A percentile compares a stretch with the other conserved stretches of the same genome.
Conservation (phyloP, 2,113 vertebrate genomes). For the Solenodon paradoxus region DNA sequence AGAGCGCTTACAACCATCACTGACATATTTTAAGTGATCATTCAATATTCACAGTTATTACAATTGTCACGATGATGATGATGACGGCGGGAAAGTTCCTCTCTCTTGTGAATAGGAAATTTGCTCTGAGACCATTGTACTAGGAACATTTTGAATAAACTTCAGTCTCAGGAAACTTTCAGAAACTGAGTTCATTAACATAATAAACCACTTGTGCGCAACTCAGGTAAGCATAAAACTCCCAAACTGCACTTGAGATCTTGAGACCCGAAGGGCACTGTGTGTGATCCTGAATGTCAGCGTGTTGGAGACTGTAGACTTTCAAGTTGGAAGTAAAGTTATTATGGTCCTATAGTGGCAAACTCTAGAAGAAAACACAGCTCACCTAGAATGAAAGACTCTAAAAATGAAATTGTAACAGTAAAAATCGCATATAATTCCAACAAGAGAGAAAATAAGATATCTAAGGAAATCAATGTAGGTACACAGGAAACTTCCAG, state of each 20-base stretch:
- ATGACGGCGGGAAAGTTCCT: background rate
- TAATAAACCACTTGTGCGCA: background rate
- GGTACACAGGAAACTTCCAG: background rate
- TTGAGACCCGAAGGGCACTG: background rate
- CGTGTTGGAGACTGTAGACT: no score
- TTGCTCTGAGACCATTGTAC: background rate
- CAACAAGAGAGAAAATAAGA: conserved; percentile 9
- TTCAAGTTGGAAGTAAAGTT: background rate
- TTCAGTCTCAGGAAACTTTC: background rate
- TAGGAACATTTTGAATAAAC: background rate
- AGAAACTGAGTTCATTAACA: background rate
- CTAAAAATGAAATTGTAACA: conserved; percentile 48
- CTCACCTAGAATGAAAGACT: conserved; percentile 7
- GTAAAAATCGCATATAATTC: conserved; percentile 52
- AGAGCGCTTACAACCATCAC: background rate
- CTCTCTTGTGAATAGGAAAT: background rate
- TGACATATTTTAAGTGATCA: background rate
- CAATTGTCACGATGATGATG: background rate
- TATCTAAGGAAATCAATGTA: conserved; percentile 20
- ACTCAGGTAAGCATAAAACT: background rate
- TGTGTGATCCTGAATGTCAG: no score
- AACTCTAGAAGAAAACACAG: conserved; percentile 4
- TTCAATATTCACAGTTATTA: background rate
- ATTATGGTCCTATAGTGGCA: background rate
- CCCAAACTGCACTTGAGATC: background rate